Evolutionary conservation across 2,888 invertebrate species (phyloP).

Genomic region (Erpobdella octoculata): DNA sequence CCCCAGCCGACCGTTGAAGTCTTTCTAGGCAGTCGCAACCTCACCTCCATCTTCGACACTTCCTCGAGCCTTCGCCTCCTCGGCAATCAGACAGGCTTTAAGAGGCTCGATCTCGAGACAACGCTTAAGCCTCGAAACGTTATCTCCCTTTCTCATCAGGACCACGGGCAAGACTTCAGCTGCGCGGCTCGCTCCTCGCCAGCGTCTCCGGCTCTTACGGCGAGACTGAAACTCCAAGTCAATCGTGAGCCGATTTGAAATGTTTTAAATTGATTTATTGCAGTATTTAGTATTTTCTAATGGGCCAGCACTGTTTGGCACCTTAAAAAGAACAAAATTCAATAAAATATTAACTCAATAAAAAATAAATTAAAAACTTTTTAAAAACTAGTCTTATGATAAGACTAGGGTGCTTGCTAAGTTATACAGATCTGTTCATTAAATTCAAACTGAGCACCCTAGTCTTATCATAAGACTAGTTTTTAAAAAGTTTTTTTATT

Average conservation of each 20-base stretch:
- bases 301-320: too few relatives aligned
- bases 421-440: too few relatives aligned
- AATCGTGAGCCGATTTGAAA: neutral
- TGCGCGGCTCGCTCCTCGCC: slow-evolving; percentile 5
- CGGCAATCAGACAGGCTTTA: slow-evolving; percentile 16
- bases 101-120: slow-evolving; percentile 16
- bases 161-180: slow-evolving; percentile 7
- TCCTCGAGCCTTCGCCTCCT: neutral
- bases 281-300: neutral
- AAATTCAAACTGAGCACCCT: too few relatives aligned
- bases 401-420: too few relatives aligned
- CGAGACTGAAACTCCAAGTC: slow-evolving; percentile 19
- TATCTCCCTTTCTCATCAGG: slow-evolving; percentile 7
- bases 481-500: too few relatives aligned
- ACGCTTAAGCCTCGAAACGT: slow-evolving; percentile 10
- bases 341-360: too few relatives aligned
- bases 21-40: slow-evolving; percentile 7
- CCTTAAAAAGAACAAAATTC: neutral
- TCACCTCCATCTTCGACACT: slow-evolving; percentile 10
- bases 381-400: too few relatives aligned
- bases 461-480: too few relatives aligned
- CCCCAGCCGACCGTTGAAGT: slow-evolving; percentile 12
- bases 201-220: neutral
- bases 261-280: neutral
- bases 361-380: too few relatives aligned